Conservation (phyloP, 2,113 vertebrate genomes). For the Panthera tigris region DNA sequence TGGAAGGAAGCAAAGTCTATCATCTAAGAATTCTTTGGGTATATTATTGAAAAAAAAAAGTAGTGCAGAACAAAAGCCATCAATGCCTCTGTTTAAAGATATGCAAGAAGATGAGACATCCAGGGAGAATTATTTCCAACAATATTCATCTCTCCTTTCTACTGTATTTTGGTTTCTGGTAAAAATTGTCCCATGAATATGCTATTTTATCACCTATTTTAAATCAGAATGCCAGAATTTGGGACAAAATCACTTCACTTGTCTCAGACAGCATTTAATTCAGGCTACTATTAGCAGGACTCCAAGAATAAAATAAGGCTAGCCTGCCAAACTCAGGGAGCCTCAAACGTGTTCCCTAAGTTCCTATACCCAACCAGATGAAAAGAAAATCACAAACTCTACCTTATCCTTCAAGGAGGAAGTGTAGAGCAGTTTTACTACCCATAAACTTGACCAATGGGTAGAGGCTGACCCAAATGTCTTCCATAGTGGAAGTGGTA, state of each 20-base stretch:
- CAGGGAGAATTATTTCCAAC: neutral
- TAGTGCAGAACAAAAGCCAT: neutral
- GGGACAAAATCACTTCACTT: neutral
- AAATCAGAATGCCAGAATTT: neutral
- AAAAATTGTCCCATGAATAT: neutral
- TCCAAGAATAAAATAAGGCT: neutral
- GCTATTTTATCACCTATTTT: neutral
- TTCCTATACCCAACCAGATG: neutral
- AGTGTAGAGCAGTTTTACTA: neutral
- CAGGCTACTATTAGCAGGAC: neutral
- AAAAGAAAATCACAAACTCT: neutral
- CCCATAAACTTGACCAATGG: neutral
- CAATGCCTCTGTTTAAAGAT: neutral
- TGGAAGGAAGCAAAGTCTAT: neutral
- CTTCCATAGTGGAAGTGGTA: neutral
- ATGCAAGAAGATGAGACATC: neutral
- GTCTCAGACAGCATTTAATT: neutral
- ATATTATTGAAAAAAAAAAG: neutral
- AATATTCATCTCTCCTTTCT: neutral
- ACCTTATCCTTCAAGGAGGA: neutral
- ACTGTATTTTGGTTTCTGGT: neutral
- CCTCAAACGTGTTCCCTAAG: neutral
- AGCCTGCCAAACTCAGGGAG: neutral
- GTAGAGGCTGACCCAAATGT: neutral
- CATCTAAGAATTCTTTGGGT: neutral